Evolutionary conservation across 2,797 vertebrate species (phyloP), one percentile per base, ranked within the genome.

Genomic region (Kryptopterus vitreolus): DNA sequence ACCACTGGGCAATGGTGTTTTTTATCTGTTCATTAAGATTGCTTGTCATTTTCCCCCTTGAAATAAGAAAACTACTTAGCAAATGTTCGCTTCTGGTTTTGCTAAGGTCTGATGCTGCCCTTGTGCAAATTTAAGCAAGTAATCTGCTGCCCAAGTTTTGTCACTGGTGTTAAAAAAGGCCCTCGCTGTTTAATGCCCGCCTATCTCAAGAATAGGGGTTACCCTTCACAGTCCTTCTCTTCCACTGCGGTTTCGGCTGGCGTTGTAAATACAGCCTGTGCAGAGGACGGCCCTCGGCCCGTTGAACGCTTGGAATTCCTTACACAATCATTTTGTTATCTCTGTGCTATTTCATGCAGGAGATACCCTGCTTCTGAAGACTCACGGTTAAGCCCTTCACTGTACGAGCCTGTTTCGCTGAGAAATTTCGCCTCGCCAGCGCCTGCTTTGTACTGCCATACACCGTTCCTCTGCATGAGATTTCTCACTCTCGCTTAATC

Each of bases 21-120:
- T 92, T 92, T 92, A 90, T 90, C 91, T 91, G 91, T 93, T 90
- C 87, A 92, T 90, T 90, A 89, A 93, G 92, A 93, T 91, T 94
- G 92, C 92, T 93, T 94, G 92, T 94, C 89, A 90, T 89, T 92
- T 57, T 93, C 91, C 90, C 88, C 91, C 88, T 89, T 93, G 89
- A 94, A 95, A 93, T 94, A 94, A 95, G 94, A 92, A 88, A 85
- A 88, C 88, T 90, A 93, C 91, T 92, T 89, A 90, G 91, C 85
- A 87, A 55, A 26, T 26, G 83, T 31, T 78, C 33, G 55, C 9
- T 66, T 71, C n/a, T 63, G 69, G 69, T 77, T 78, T 2, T 62
- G 11, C 76, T 81, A 52, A 6, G 11, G 31, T 38, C 69, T 38
- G 31, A 55, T n/a, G 35, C 20, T 43, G 33, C 22, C 48, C 11